Evolutionary conservation across 2,888 invertebrate genomes (phyloP).

Genomic region (Lasius fuliginosus): DNA sequence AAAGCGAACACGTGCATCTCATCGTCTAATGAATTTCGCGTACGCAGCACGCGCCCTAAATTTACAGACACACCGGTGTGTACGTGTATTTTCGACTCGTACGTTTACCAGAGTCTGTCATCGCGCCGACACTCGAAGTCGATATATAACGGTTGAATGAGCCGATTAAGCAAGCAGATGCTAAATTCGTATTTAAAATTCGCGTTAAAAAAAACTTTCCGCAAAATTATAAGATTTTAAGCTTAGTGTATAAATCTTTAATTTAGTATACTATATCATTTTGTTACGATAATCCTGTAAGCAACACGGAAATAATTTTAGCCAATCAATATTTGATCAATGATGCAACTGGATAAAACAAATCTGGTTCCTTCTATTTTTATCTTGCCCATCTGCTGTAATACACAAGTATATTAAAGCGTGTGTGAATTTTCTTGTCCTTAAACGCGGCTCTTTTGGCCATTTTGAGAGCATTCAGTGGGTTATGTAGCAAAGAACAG

Average conservation of each 20-base stretch:
- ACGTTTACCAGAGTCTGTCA: constrained; percentile 33
- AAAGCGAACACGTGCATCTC: constrained; percentile 56
- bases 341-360: background rate
- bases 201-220: background rate
- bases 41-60: constrained; percentile 40
- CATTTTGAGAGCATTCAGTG: constrained; percentile 20
- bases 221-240: background rate
- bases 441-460: constrained; percentile 3
- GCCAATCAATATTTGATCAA: background rate
- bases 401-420: background rate
- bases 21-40: constrained; percentile 53
- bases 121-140: background rate
- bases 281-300: background rate
- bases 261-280: background rate
- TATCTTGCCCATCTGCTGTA: background rate
- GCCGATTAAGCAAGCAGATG: background rate
- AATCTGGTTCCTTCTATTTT: background rate
- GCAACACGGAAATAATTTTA: background rate
- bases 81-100: constrained; percentile 11
- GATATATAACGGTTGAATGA: background rate
- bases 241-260: no score
- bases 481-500: no score
- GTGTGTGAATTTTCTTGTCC: constrained; percentile 4
- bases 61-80: constrained; percentile 17
- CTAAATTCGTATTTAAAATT: background rate